These are phyloP conservation scores for Tipula lateralis DNA, from an alignment of 2,888 invertebrate species.

Conservation along the genomic window DNA sequence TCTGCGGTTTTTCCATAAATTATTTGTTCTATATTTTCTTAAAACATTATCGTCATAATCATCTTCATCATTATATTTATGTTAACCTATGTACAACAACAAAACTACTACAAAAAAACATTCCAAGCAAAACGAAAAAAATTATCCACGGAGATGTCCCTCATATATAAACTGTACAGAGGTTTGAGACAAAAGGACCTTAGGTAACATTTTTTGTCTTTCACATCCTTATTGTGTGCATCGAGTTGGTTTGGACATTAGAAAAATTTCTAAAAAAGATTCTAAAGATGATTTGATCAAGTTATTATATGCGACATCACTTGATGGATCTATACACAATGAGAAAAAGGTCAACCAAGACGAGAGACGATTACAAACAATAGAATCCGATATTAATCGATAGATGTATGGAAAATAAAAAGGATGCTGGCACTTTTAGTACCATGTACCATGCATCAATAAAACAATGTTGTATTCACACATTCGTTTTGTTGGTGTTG, in stretches of 20 bases:
- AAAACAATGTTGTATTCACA: neutral
- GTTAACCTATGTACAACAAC: neutral
- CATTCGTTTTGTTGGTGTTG: neutral
- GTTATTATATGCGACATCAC: neutral
- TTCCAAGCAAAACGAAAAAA: constrained; percentile 1
- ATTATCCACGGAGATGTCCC: neutral
- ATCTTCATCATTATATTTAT: constrained; percentile 5
- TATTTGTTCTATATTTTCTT: neutral
- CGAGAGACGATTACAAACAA: neutral
- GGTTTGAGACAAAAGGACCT: neutral
- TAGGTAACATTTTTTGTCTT: neutral
- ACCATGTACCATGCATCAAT: neutral
- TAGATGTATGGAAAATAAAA: neutral
- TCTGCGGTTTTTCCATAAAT: constrained; percentile 16
- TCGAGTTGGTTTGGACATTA: constrained; percentile 24
- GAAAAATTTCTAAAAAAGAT: neutral
- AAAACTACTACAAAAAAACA: neutral
- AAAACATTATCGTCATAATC: constrained; percentile 24
- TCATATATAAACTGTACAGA: neutral
- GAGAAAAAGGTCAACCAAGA: neutral
- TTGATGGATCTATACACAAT: neutral
- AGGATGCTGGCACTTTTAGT: neutral
- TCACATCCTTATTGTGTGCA: neutral
- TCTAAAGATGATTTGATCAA: constrained; percentile 19
- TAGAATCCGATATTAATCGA: neutral